Evolutionary conservation across 2,888 invertebrate species (phyloP).

Genomic region (Lacanobia oleracea): DNA sequence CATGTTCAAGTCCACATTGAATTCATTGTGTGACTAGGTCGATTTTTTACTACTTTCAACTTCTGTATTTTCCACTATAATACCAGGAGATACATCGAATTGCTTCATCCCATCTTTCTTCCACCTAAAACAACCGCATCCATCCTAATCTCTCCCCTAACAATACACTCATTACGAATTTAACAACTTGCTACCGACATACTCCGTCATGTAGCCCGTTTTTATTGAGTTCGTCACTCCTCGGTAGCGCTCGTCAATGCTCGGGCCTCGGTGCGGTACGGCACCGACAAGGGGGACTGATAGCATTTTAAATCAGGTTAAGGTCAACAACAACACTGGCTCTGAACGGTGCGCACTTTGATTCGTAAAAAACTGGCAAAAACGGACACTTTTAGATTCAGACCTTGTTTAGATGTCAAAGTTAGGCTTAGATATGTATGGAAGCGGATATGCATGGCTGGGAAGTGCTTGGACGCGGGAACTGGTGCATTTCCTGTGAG

Average conservation of each 20-base stretch:
- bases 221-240: conserved; percentile 74
- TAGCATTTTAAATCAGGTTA: conserved; percentile 90
- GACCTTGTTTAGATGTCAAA: conserved; percentile 31
- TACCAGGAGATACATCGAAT: neutral
- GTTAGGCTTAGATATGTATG: conserved; percentile 14
- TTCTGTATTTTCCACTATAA: neutral
- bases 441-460: neutral
- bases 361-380: conserved; percentile 46
- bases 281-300: conserved; percentile 73
- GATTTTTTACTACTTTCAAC: neutral
- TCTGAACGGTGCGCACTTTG: conserved; percentile 53
- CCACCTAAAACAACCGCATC: conserved; percentile 65
- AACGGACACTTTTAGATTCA: conserved; percentile 41
- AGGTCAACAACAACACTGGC: conserved; percentile 80
- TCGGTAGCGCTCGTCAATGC: conserved; percentile 33
- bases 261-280: conserved; percentile 46
- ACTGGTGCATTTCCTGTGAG: neutral
- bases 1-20: neutral
- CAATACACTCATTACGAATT: conserved; percentile 89
- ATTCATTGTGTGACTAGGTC: neutral
- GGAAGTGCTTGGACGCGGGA: neutral
- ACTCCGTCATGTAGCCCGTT: conserved; percentile 85
- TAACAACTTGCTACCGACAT: conserved; percentile 81
- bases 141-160: conserved; percentile 73
- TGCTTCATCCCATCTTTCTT: neutral